phyloP scores from a whole-genome alignment of 2,113 vertebrate genomes.

The Callopanchax toddi region DNA sequence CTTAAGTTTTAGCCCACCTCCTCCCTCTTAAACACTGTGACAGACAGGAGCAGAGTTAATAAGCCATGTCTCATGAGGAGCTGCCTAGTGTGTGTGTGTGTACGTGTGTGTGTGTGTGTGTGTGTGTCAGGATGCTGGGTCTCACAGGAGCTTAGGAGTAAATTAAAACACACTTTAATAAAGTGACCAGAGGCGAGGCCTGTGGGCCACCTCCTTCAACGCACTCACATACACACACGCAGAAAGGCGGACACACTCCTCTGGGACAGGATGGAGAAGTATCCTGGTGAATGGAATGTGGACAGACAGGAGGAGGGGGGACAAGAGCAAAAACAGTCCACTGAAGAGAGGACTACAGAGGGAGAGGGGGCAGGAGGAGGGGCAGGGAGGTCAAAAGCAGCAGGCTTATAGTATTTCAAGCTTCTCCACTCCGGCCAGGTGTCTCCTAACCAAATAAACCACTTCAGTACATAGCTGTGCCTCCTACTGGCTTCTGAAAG shows the following conservation, averaged over 20 bases:
- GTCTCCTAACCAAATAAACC: constrained; percentile 68
- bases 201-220: constrained; percentile 65
- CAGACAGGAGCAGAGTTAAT: constrained; percentile 86
- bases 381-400: constrained; percentile 58
- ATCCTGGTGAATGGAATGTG: constrained; percentile 86
- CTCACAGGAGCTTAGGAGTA: constrained; percentile 76
- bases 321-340: constrained; percentile 66
- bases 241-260: constrained; percentile 68
- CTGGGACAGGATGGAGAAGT: constrained; percentile 82
- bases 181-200: constrained; percentile 78
- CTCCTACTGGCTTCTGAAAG: constrained; percentile 49
- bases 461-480: constrained; percentile 35
- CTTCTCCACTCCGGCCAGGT: constrained; percentile 66
- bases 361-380: constrained; percentile 14
- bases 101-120: constrained; percentile 36
- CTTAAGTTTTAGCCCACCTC: constrained; percentile 30
- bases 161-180: constrained; percentile 92
- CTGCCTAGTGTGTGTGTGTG: constrained; percentile 44
- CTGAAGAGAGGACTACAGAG: constrained; percentile 44
- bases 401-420: constrained; percentile 57
- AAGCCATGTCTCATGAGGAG: constrained; percentile 81
- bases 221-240: constrained; percentile 41
- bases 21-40: constrained; percentile 54
- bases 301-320: constrained; percentile 54
- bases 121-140: constrained; percentile 54